Percentiles rank a stretch among this genome's conserved stretches.
Conservation (phyloP, 2,888 invertebrate genomes). For the Tachina grossa region DNA sequence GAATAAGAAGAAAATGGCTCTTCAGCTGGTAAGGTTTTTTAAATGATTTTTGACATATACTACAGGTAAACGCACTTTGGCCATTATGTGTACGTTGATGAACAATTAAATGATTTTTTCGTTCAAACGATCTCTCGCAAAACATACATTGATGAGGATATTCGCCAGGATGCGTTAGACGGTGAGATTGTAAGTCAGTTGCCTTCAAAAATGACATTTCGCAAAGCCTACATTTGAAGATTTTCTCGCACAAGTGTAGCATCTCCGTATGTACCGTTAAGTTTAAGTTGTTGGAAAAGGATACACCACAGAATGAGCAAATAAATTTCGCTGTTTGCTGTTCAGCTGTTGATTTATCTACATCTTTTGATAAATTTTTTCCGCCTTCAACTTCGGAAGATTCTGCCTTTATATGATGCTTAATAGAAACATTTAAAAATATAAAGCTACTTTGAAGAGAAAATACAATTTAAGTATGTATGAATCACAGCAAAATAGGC, state of each 20-base stretch:
- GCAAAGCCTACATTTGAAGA: slow-evolving; percentile 7
- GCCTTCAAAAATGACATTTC: background rate
- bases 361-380: too few relatives aligned
- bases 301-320: background rate
- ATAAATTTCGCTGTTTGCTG: background rate
- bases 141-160: slow-evolving; percentile 2
- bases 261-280: background rate
- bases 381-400: too few relatives aligned
- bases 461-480: too few relatives aligned
- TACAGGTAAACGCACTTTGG: background rate
- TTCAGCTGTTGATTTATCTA: background rate
- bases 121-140: background rate
- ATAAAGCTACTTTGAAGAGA: too few relatives aligned
- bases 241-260: background rate
- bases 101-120: background rate
- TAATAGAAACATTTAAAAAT: too few relatives aligned
- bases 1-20: background rate
- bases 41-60: slow-evolving; percentile 1
- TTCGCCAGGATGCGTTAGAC: background rate
- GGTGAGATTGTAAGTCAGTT: background rate
- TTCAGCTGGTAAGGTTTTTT: background rate
- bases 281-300: background rate
- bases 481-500: too few relatives aligned
- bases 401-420: too few relatives aligned
- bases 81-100: background rate